Evolutionary conservation across 2,113 vertebrate species (phyloP), one percentile per base, ranked within the genome.

Genomic region (Salminus brasiliensis): DNA sequence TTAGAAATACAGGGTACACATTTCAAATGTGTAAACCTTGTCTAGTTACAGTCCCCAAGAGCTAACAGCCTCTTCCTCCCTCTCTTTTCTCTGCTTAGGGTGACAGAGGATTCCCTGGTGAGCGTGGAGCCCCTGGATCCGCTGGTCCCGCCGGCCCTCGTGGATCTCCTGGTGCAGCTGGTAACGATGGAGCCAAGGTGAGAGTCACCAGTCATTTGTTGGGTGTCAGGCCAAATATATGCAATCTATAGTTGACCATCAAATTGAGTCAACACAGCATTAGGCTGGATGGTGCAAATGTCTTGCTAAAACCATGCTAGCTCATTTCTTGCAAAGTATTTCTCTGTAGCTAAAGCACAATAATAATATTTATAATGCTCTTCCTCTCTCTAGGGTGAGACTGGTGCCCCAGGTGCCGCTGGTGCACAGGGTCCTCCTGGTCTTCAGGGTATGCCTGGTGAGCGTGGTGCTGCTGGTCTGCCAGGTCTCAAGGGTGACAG

Each of bases 391-490:
- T 81, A 99, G 98, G 98, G 98, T 86, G 98, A 98, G 82, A 83
- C 93, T 92, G 97, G 98, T 88, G 91, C 95, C 63, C 83, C 95
- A 6, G 98, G 98, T 88, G 73, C 92, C 72, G 93, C 97, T 0
- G 98, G 98, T 18, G 90, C 76, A 84, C 96, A 97, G 83, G 98
- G 98, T 2, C 88, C 96, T 83, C 95, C 97, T 30, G 98, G 98
- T 88, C 95, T 99, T 87, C 98, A 99, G 91, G 98, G 98, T 72
- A 99, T 99, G 97, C 98, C 98, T n/a, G 98, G 98, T 82, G 98
- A 99, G 73, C 96, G 97, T 15, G 98, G 98, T 85, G 86, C 97
- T 81, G 94, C 92, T 80, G 98, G 98, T 71, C 96, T 99, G 88
- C 96, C 97, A 87, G 98, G 98, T 21, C 93, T 96, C 79, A 98